A percentile compares a stretch with the other conserved stretches of the same genome.
Evolutionary conservation across 2,113 vertebrate genomes (phyloP).

Genomic region (Lagopus leucura): DNA sequence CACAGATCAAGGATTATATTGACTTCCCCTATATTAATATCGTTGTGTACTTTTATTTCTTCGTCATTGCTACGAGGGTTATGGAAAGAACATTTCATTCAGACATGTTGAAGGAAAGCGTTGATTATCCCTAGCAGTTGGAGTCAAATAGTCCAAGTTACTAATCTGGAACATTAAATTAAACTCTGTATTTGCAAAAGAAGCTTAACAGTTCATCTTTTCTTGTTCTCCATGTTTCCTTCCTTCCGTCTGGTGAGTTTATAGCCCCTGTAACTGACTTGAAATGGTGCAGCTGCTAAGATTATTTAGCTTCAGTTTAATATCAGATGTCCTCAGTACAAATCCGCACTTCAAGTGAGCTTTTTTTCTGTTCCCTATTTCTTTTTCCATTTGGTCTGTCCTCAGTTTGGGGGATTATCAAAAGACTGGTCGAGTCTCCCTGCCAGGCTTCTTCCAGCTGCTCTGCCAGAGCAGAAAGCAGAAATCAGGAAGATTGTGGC

Average conservation of each 20-base stretch:
- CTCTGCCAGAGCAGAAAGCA: not conserved
- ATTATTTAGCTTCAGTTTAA: conserved; percentile 16
- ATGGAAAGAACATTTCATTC: conserved; percentile 43
- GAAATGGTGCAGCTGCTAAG: conserved; percentile 56
- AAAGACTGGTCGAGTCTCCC: not conserved
- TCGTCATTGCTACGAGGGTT: not conserved
- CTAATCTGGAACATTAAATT: conserved; percentile 48
- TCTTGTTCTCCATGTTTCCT: conserved; percentile 38
- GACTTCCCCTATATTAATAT: not conserved
- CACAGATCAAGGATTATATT: not conserved
- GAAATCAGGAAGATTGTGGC: not conserved
- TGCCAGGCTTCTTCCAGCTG: not conserved
- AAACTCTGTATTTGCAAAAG: conserved; percentile 38
- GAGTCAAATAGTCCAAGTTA: conserved; percentile 34
- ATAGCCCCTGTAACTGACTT: not conserved
- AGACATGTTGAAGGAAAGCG: not conserved
- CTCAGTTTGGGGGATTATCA: not conserved
- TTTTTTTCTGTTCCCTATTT: conserved; percentile 10
- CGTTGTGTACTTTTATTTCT: not conserved
- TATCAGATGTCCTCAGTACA: not conserved
- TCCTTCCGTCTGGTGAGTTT: conserved; percentile 40
- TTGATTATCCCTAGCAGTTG: conserved; percentile 21
- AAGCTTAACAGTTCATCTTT: conserved; percentile 47
- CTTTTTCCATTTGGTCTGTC: not conserved
- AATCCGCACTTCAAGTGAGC: not conserved